Base-by-base conservation (phyloP, 2,888 invertebrate species). In the Punctoribates punctum region DNA sequence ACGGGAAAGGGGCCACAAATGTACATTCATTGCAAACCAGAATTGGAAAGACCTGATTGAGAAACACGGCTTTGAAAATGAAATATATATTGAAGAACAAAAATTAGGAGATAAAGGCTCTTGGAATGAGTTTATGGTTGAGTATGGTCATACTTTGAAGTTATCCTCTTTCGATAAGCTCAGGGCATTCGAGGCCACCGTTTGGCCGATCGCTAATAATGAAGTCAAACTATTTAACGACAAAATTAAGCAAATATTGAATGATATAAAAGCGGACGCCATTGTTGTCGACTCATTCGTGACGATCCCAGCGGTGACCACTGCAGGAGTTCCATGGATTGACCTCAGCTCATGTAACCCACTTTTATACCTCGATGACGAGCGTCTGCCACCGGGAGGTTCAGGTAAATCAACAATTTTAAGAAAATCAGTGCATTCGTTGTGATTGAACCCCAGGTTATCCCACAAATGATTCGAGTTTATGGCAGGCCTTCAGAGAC, bases 261-360 rank as follows among this genome's bases (percentile, higher is more conserved):
- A 38, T 13, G 20, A 34, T n/a, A 17, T 74, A 1, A 74, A 74
- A 25, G 65, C 74, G 5, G 74, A 74, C 20, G 65, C 62, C 0
- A 57, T 54, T 23, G 27, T 74, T 23, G n/a, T 13, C 11, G 65
- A 74, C 38, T 13, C 20, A 5, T 8, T 23, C 27, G 11, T 20
- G 2, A 5, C 2, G 2, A 74, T 20, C 8, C 74, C 74, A 0
- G 54, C 57, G 25, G 48, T 73, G 34, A 48, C 27, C 27, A 29
- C 27, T 15, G 54, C 54, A n/a, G n/a, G 34, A 1, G n/a, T 48
- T 27, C 73, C 73, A 17, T 51, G 27, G 54, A 38, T 73, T 54
- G 20, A 27, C 1, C 23, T 73, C 5, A 29, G 23, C 8, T 57
- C 73, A 0, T 1, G n/a, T 4, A 57, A 51, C 4, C 73, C 48